A percentile compares a stretch with the other conserved stretches of the same genome.
These are phyloP conservation scores for Ambastaia sidthimunki DNA, from an alignment of 2,797 vertebrate genomes.

Conservation along the genomic window DNA sequence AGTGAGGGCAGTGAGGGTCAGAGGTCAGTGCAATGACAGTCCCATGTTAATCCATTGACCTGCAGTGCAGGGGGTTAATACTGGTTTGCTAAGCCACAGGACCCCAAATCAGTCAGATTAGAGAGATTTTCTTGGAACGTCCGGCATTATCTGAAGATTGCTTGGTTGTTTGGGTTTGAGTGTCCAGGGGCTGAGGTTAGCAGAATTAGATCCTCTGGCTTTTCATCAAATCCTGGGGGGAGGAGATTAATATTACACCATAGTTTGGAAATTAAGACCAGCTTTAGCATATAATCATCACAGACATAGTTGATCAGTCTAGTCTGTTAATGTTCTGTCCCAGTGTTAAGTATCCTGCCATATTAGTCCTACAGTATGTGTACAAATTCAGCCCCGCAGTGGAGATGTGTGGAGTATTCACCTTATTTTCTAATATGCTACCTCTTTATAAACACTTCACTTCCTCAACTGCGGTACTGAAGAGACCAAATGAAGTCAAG, in stretches of 20 bases:
- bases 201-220: slow-evolving; percentile 29
- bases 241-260: slow-evolving; percentile 40
- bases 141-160: slow-evolving; percentile 57
- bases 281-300: slow-evolving; percentile 14
- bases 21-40: slow-evolving; percentile 59
- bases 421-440: not conserved
- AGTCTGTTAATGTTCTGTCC: slow-evolving; percentile 21
- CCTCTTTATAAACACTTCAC: not conserved
- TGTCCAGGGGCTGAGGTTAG: slow-evolving; percentile 35
- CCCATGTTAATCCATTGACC: slow-evolving; percentile 68
- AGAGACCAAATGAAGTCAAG: not conserved
- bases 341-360: slow-evolving; percentile 1
- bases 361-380: not conserved
- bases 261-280: slow-evolving; percentile 21
- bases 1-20: slow-evolving; percentile 46
- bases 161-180: slow-evolving; percentile 48
- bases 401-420: not conserved
- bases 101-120: slow-evolving; percentile 57
- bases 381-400: not conserved
- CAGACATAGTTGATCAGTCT: slow-evolving; percentile 16
- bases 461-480: not conserved
- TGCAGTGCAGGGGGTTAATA: slow-evolving; percentile 65
- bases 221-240: slow-evolving; percentile 28
- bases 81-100: slow-evolving; percentile 66
- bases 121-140: slow-evolving; percentile 65